Evolutionary conservation across 2,113 vertebrate species (phyloP).

Genomic region (Melanocharis versteri): DNA sequence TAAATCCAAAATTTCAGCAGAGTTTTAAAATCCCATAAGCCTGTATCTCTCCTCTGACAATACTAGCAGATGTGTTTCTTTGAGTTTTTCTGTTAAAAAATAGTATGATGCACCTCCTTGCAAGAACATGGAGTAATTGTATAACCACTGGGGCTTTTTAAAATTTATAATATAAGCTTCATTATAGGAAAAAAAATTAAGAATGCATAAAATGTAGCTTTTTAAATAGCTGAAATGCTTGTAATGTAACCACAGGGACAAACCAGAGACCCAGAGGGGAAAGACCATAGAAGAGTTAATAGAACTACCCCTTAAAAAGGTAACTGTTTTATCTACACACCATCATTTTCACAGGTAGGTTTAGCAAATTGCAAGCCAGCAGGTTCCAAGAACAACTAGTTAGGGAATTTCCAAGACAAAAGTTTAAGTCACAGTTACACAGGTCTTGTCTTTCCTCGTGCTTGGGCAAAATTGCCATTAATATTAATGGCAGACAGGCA

Average conservation of each 20-base stretch:
- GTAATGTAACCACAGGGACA: neutral
- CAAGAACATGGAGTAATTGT: neutral
- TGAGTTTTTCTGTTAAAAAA: neutral
- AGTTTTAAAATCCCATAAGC: neutral
- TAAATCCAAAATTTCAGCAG: neutral
- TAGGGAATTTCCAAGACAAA: conserved; percentile 12
- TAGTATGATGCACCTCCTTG: neutral
- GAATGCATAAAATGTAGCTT: neutral
- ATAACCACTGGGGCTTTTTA: neutral
- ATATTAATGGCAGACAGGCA: conserved; percentile 72
- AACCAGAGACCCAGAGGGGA: neutral
- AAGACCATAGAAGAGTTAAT: neutral
- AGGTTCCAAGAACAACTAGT: neutral
- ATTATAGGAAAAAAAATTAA: neutral
- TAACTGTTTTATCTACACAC: neutral
- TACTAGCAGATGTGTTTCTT: neutral
- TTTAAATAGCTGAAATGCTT: neutral
- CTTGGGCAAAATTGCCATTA: conserved; percentile 67
- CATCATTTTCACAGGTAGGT: neutral
- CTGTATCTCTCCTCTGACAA: neutral
- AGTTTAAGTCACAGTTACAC: conserved; percentile 47
- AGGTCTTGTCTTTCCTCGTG: conserved; percentile 50
- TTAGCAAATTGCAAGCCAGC: conserved; percentile 7
- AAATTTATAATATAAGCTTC: neutral
- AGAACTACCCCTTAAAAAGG: neutral